These are phyloP conservation scores for Autographa gamma DNA, from an alignment of 2,888 invertebrate genomes.

Conservation along the genomic window DNA sequence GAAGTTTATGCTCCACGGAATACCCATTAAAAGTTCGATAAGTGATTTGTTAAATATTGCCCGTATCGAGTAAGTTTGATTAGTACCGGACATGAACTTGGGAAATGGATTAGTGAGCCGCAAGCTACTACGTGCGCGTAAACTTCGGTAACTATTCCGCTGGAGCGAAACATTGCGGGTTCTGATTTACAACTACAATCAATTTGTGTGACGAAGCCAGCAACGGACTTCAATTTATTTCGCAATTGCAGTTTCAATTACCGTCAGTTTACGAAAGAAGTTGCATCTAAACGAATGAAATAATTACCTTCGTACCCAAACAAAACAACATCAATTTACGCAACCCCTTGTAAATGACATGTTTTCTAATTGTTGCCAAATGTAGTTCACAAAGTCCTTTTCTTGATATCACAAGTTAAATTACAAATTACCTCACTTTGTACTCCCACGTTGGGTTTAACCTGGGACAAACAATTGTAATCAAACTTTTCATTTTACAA, in stretches of 20 bases:
- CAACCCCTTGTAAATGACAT: neutral
- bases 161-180: conserved; percentile 16
- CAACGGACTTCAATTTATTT: conserved; percentile 10
- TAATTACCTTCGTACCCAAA: neutral
- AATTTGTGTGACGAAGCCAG: conserved; percentile 4
- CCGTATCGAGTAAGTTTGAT: conserved; percentile 33
- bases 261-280: neutral
- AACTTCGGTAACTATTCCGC: conserved; percentile 21
- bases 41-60: conserved; percentile 52
- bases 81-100: conserved; percentile 36
- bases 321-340: conserved; percentile 17
- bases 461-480: conserved; percentile 49
- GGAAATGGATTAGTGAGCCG: conserved; percentile 27
- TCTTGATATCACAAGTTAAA: conserved; percentile 48
- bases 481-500: conserved; percentile 45
- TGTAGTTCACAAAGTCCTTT: conserved; percentile 28
- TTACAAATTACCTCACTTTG: conserved; percentile 43
- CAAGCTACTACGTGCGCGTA: conserved; percentile 14
- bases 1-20: conserved; percentile 48
- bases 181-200: conserved; percentile 15
- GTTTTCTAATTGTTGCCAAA: conserved; percentile 20
- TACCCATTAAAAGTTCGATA: conserved; percentile 47
- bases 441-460: conserved; percentile 24
- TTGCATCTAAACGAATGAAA: neutral
- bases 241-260: neutral